Percentiles rank a stretch among this genome's conserved stretches.
Conservation (phyloP, 1,140 invertebrate genomes). For the Drosophila biarmipes region DNA sequence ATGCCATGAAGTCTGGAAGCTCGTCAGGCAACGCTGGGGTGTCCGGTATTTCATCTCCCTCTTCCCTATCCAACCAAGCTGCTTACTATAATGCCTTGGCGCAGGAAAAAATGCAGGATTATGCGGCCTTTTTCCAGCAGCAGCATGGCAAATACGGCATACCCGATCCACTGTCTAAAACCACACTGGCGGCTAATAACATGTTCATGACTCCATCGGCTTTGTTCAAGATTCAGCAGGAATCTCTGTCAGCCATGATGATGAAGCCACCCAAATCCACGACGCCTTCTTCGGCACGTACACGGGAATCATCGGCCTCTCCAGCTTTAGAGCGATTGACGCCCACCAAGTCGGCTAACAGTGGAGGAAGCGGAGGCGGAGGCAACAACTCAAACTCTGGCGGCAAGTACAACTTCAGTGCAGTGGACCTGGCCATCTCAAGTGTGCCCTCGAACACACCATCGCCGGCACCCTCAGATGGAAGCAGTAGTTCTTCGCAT, state of each 20-base stretch:
- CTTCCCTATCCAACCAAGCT: conserved; percentile 62
- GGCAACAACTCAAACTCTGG: conserved; percentile 73
- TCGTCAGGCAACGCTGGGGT: conserved; percentile 22
- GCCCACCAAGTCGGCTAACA: conserved; percentile 71
- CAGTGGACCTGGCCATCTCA: conserved; percentile 84
- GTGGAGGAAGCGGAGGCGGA: conserved; percentile 33
- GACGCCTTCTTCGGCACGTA: conserved; percentile 65
- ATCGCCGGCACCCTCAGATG: conserved; percentile 74
- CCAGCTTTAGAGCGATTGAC: conserved; percentile 82
- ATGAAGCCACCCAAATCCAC: conserved; percentile 84
- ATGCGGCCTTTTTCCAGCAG: conserved; percentile 79
- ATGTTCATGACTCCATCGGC: conserved; percentile 87
- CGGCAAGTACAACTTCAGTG: conserved; percentile 84
- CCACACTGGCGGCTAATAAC: conserved; percentile 88
- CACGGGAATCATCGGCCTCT: conserved; percentile 81
- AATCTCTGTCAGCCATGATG: conserved; percentile 85
- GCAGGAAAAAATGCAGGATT: conserved; percentile 83
- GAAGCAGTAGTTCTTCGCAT: conserved; percentile 72
- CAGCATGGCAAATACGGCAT: conserved; percentile 84
- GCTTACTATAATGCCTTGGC: conserved; percentile 80
- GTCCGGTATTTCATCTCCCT: conserved; percentile 51
- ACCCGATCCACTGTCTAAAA: conserved; percentile 88
- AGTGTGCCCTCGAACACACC: conserved; percentile 84
- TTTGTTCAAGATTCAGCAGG: conserved; percentile 85
- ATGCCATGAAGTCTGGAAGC: conserved; percentile 28